phyloP scores from a whole-genome alignment of 2,888 invertebrate species.

The Scaptomyza caliginosa region DNA sequence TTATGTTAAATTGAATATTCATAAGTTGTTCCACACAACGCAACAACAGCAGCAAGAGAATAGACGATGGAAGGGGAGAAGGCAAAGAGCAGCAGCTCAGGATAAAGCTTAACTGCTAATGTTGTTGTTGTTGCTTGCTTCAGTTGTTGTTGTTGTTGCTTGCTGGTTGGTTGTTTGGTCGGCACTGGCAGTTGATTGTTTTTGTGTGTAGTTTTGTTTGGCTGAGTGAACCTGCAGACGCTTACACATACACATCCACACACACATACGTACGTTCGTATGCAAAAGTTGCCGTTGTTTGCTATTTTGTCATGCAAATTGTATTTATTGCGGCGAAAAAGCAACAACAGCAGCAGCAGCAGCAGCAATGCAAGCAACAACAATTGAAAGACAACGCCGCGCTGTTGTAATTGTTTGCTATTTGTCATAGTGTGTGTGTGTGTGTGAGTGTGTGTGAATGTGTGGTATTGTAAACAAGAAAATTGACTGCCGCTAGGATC shows the following conservation, averaged over 20 bases:
- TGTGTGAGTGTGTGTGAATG: slow-evolving; percentile 16
- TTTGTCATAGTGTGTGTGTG: slow-evolving; percentile 59
- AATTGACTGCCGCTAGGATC: slow-evolving; percentile 70
- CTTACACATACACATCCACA: slow-evolving; percentile 16
- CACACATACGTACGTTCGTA: slow-evolving; percentile 12
- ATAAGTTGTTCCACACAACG: slow-evolving; percentile 68
- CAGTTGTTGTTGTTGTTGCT: slow-evolving; percentile 20
- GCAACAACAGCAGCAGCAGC: slow-evolving; percentile 44
- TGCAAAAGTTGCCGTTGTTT: slow-evolving; percentile 70
- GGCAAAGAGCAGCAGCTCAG: slow-evolving; percentile 19
- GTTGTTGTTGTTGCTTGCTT: slow-evolving; percentile 14
- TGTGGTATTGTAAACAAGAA: slow-evolving; percentile 65
- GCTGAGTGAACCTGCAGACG: slow-evolving; percentile 73
- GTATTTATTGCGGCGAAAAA: slow-evolving; percentile 77
- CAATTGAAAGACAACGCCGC: slow-evolving; percentile 53
- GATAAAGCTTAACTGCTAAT: slow-evolving; percentile 49
- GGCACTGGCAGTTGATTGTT: slow-evolving; percentile 71
- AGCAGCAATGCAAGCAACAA: slow-evolving; percentile 13
- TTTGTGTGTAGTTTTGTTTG: slow-evolving; percentile 77
- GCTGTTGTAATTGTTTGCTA: slow-evolving; percentile 71
- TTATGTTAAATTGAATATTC: slow-evolving; percentile 79
- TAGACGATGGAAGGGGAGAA: slow-evolving; percentile 4
- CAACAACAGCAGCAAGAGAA: slow-evolving; percentile 10
- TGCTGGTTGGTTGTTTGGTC: slow-evolving; percentile 43
- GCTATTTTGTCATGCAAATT: slow-evolving; percentile 79